Conservation (phyloP, 64 coral and sea anemone species). For the Pachyseris speciosa region DNA sequence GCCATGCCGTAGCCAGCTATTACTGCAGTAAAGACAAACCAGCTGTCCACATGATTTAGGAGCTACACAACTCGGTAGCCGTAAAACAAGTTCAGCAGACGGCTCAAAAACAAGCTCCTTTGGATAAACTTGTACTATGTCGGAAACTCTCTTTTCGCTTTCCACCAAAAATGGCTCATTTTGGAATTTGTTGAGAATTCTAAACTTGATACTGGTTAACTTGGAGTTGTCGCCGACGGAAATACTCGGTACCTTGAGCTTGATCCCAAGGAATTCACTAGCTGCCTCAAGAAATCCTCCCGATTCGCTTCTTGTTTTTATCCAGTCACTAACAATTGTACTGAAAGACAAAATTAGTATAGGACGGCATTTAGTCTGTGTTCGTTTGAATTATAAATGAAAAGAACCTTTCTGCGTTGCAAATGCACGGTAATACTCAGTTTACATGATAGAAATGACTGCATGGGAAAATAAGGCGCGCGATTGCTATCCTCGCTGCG, state of each 20-base stretch:
- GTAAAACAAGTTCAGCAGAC: conserved; percentile 57
- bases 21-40: conserved; percentile 78
- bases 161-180: conserved; percentile 85
- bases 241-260: conserved; percentile 20
- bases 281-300: background rate
- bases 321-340: conserved; percentile 68
- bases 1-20: conserved; percentile 18
- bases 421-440: too few species aligned
- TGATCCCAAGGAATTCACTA: conserved; percentile 67
- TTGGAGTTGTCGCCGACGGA: background rate
- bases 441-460: too few species aligned
- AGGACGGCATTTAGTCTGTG: background rate
- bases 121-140: conserved; percentile 84
- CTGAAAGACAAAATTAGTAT: conserved; percentile 36
- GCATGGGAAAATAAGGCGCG: too few species aligned
- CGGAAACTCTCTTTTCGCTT: conserved; percentile 76
- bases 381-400: too few species aligned
- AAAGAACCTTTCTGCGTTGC: too few species aligned
- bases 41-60: conserved; percentile 68
- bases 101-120: conserved; percentile 71
- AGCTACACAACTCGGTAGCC: conserved; percentile 74
- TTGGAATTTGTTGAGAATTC: conserved; percentile 65
- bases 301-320: background rate
- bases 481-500: too few species aligned
- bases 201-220: conserved; percentile 37